These are phyloP conservation scores for Zapus hudsonius DNA, from an alignment of 2,113 vertebrate genomes.

Conservation along the genomic window DNA sequence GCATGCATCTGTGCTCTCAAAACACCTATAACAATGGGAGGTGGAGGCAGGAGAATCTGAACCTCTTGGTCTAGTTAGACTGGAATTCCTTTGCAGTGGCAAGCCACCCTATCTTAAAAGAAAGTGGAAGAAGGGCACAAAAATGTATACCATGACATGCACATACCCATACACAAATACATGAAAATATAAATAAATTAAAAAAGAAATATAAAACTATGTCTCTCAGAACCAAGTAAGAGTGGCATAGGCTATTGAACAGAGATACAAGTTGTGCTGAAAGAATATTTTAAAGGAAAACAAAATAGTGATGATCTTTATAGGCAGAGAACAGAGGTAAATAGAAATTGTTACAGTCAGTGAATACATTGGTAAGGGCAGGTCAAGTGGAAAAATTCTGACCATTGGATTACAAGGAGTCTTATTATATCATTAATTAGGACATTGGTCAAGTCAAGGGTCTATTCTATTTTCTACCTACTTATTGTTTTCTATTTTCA, in stretches of 20 bases:
- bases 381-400: background rate
- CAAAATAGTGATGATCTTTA: background rate
- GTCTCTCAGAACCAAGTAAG: background rate
- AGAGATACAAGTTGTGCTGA: background rate
- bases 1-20: too few species aligned
- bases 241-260: background rate
- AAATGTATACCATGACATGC: too few species aligned
- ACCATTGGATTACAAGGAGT: background rate
- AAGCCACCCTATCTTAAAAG: too few species aligned
- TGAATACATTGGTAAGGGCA: background rate
- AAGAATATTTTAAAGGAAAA: background rate
- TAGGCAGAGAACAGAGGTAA: background rate
- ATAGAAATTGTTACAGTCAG: background rate
- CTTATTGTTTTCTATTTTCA: too few species aligned
- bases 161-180: too few species aligned
- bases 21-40: too few species aligned
- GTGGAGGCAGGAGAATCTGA: too few species aligned
- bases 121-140: too few species aligned
- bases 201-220: too few species aligned
- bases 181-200: too few species aligned
- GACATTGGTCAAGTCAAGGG: background rate
- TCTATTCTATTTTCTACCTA: background rate
- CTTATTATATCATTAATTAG: background rate
- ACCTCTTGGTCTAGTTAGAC: too few species aligned
- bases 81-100: too few species aligned